Base-by-base conservation (phyloP, 2,113 vertebrate species). In the Pedionomus torquatus region DNA sequence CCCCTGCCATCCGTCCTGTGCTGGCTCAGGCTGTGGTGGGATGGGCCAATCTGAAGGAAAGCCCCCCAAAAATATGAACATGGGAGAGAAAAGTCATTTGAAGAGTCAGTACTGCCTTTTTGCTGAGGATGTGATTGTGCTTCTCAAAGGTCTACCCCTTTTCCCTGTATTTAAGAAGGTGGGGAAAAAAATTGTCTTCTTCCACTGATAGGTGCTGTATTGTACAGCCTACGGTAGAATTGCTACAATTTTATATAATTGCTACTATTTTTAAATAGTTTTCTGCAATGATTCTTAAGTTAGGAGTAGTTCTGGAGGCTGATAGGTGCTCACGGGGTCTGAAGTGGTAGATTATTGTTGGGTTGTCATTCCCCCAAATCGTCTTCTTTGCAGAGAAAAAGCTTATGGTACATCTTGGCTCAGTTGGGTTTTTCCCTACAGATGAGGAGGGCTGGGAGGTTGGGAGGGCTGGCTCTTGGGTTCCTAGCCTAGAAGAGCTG, bases 291-390 rank as follows among this genome's bases (percentile, higher is more conserved):
- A 35, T 20, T 48, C 25, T 35, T 1, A 19, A 23, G 2, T 31
- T 81, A 26, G 14, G 15, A 24, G 26, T 21, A 17, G 19, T 65
- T 85, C 41, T 60, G 31, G 35, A 61, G 39, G 28, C 41, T 69
- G n/a, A 0, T 0, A 1, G 7, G 11, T 55, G 17, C 48, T 51
- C 3, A 0, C 20, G 16, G 21, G 11, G 8, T 68, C 87, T 55
- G 77, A 16, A 77, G 21, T 35, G 43, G 17, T 49, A 31, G 25
- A 24, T 7, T 16, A 44, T 14, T 12, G 5, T 19, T 54, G 19
- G 35, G 35, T 61, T 25, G 10, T 41, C 9, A 8, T 13, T 21
- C 7, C 18, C 15, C 28, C 10, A 10, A 33, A 20, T n/a, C 35
- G 21, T 7, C 19, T 28, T 51, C 41, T 33, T 21, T 66, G 10